phyloP scores from a whole-genome alignment of 2,888 invertebrate genomes.

The Andrena camellia region DNA sequence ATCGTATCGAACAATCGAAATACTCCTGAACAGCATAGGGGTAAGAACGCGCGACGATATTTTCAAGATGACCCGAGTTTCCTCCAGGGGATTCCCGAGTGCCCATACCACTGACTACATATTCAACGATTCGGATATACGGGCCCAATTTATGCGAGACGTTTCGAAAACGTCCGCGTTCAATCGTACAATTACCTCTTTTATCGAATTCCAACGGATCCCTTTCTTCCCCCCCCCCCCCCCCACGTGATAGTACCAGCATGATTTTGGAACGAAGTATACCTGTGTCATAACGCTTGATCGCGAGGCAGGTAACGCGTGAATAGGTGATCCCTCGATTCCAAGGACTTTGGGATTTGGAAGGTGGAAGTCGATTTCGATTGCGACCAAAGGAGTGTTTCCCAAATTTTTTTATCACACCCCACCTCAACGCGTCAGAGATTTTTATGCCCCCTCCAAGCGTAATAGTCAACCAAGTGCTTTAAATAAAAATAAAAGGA shows the following conservation, averaged over 20 bases:
- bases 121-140: slow-evolving; percentile 32
- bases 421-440: background rate
- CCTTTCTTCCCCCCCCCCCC: background rate
- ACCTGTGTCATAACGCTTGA: background rate
- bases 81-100: slow-evolving; percentile 25
- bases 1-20: slow-evolving; percentile 10
- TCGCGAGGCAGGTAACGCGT: background rate
- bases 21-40: slow-evolving; percentile 46
- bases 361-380: background rate
- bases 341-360: background rate
- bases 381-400: background rate
- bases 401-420: background rate
- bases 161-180: slow-evolving; percentile 1
- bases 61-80: slow-evolving; percentile 30
- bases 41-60: slow-evolving; percentile 17
- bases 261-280: slow-evolving; percentile 3
- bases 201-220: slow-evolving; percentile 19
- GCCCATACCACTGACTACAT: slow-evolving; percentile 44
- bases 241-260: slow-evolving; percentile 23
- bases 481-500: too few relatives aligned
- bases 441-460: background rate
- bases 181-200: slow-evolving; percentile 2
- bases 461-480: background rate
- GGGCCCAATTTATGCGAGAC: slow-evolving; percentile 40
- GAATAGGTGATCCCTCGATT: background rate